These are phyloP conservation scores for Bombycilla garrulus DNA, from an alignment of 2,113 vertebrate genomes.

Conservation along the genomic window DNA sequence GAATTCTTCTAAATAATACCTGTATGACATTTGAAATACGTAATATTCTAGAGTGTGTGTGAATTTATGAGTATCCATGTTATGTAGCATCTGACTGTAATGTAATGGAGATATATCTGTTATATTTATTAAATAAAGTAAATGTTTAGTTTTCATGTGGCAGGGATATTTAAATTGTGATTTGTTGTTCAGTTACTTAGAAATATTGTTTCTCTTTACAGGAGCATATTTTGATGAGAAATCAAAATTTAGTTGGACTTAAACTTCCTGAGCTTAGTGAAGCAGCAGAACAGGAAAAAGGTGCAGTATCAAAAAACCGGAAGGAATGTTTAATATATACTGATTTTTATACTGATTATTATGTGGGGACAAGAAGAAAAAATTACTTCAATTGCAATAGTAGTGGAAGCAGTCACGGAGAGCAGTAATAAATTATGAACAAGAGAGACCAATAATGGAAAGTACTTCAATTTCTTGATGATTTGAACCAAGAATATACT, in stretches of 20 bases:
- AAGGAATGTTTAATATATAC: neutral
- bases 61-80: neutral
- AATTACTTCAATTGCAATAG: neutral
- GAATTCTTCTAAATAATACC: neutral
- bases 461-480: neutral
- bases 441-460: neutral
- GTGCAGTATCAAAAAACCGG: constrained; percentile 66
- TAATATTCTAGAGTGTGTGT: neutral
- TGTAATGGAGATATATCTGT: neutral
- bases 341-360: neutral
- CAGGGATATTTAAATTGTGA: neutral
- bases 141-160: neutral
- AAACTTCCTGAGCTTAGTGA: constrained; percentile 94
- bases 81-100: neutral
- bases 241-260: constrained; percentile 87
- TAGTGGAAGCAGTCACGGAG: neutral
- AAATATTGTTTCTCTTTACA: constrained; percentile 63
- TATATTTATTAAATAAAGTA: neutral
- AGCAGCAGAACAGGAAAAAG: constrained; percentile 92
- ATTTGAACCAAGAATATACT: neutral
- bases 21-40: neutral
- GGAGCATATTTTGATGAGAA: constrained; percentile 94
- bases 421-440: neutral
- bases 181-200: neutral
- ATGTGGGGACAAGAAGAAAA: neutral